Base-by-base conservation (phyloP, 1,140 invertebrate species). In the Papilio polytes region DNA sequence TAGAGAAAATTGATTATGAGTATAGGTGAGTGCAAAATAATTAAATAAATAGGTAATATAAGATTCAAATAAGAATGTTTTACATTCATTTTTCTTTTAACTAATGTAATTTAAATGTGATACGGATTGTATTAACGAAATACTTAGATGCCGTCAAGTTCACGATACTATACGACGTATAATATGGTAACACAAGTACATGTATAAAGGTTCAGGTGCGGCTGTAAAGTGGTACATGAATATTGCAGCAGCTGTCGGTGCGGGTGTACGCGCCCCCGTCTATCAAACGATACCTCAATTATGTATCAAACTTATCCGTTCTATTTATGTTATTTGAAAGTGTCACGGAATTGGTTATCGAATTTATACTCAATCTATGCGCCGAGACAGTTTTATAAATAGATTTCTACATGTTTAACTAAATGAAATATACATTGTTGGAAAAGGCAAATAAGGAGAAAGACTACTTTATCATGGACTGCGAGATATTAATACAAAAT, bases 191-290 rank as follows among this genome's bases (percentile, higher is more conserved):
- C 74, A 76, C 74, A 46, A 22, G 44, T 76, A 76, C 10, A 90
- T 80, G 74, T 74, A 80, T 79, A 80, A 80, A 81, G 74, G 77
- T 79, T 81, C 79, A 82, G 79, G 78, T 80, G 51, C 82, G 86
- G 83, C 85, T 85, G 88, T 86, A 87, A 89, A 90, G 90, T 90
- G 88, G 81, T 82, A 82, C 80, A 89, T 93, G 89, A 93, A 93
- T 93, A 92, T 91, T 93, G 86, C 87, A 91, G 80, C 74, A 85
- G 82, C 80, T 85, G 90, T 87, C 87, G 87, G 80, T 86, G 84
- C 86, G 82, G 10, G 44, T 26, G 74, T 76, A 76, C 74, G 85
- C 85, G 74, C 80, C 83, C 77, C 77, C 80, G 73, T 80, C 77
- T 51, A 20, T 76, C 74, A 51, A 74, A 22, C 46, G 41, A 76